Base-by-base conservation (phyloP, 2,113 vertebrate species). In the Indicator maculatus region DNA sequence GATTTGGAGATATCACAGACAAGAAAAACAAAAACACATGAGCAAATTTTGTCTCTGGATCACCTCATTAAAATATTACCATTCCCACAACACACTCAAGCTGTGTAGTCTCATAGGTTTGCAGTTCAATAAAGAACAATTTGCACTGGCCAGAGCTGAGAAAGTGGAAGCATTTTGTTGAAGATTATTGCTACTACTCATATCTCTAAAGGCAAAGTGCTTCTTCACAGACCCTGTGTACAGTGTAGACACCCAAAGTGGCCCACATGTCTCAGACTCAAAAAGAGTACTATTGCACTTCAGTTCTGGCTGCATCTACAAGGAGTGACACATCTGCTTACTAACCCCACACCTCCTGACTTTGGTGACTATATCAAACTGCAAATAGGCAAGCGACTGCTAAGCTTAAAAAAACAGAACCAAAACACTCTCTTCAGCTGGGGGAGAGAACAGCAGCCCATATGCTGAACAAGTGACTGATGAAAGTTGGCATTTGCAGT, bases 201-300 rank as follows among this genome's bases (percentile, higher is more conserved):
- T 7, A 10, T 4, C 3, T 23, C n/a, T 75, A 36, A 66, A 63
- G 12, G 50, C 16, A 61, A 38, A 12, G 8, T 69, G 4, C 4
- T 78, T 71, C 26, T 6, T 83, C 1, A 0, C 8, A 9, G 3
- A 58, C 7, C 9, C 4, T 1, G 0, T 17, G 16, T 21, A 7
- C 7, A 15, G 19, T 44, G 4, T 14, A 27, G 38, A 4, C 24
- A 75, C 3, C 3, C 18, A 15, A 53, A 76, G 17, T 16, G 23
- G 8, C 10, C 39, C 31, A 2, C 3, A 0, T 15, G 5, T 52
- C 44, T 82, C 27, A 65, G 20, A 8, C 38, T 69, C 24, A 45
- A 31, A 5, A 20, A 33, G 3, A 15, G 4, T 30, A 30, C 8
- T n/a, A 11, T 8, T 47, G 5, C 10, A 26, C 28, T 80, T 73